Evolutionary conservation across 2,888 invertebrate genomes (phyloP), one percentile per base, ranked within the genome.

Genomic region (Drosophila kuntzei): DNA sequence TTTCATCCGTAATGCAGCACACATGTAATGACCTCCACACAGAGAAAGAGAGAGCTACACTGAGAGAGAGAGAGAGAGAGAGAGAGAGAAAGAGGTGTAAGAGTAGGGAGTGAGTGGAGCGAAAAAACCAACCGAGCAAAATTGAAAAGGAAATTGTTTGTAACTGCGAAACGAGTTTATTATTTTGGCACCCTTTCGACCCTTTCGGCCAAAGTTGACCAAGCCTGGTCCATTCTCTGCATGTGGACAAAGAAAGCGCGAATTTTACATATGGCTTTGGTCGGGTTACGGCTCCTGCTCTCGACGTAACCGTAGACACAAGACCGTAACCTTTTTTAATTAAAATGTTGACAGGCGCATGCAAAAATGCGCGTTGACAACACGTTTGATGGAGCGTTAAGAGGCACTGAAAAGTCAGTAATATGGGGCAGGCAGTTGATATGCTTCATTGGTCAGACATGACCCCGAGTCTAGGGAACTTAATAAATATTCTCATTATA

Each of bases 341-440:
- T 92, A 92, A 92, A 92, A 92, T 91, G 92, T 92, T 92, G 92
- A 92, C 92, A 92, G 92, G 91, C 90, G 71, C 90, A 91, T 89
- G 89, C 81, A 88, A 89, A 87, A 88, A 87, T 85, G 85, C 79
- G 71, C 68, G 67, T 51, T 64, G 49, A 46, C 43, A 51, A 70
- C 41, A 53, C 50, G 43, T 55, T 51, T 60, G 75, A 47, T 58
- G 70, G 68, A 58, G 55, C 44, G 36, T 66, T 59, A 64, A 49
- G 50, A 61, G 16, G n/a, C 27, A 18, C n/a, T n/a, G n/a, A n/a
- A n/a, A n/a, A n/a, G 27, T 9, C 25, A 25, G 25, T 25, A 7
- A 64, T 65, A 43, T 36, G 53, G 60, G 57, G 55, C 32, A 32
- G 50, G 34, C 66, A 55, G 29, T 43, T 32, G 32, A 22, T 53